phyloP scores from a whole-genome alignment of 2,888 invertebrate species.

The Neocrepidodera transversa region DNA sequence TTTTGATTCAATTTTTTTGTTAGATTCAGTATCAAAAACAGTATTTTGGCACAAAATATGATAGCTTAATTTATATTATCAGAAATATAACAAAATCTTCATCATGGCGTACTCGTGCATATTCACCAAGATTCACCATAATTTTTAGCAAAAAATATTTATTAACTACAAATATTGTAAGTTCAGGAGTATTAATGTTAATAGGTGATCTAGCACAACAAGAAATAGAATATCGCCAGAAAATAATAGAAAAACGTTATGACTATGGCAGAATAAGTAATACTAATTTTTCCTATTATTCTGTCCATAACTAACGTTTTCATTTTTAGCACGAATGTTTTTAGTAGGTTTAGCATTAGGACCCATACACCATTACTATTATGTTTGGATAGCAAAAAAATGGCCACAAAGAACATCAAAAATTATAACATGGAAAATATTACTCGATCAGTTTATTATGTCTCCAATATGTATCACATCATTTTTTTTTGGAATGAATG shows the following conservation, averaged over 20 bases:
- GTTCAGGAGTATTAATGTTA: slow-evolving; percentile 79
- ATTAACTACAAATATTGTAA: slow-evolving; percentile 78
- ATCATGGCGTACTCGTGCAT: neutral
- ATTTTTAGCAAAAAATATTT: slow-evolving; percentile 70
- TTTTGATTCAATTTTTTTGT: too few species aligned
- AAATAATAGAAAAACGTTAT: slow-evolving; percentile 61
- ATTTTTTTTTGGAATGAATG: slow-evolving; percentile 83
- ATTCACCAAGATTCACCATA: neutral
- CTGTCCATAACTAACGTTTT: neutral
- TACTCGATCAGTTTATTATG: slow-evolving; percentile 70
- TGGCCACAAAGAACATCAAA: slow-evolving; percentile 67
- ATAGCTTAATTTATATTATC: too few species aligned
- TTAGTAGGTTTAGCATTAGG: slow-evolving; percentile 80
- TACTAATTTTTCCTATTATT: neutral
- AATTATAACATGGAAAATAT: slow-evolving; percentile 74
- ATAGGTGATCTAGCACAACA: slow-evolving; percentile 80
- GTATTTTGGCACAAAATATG: too few species aligned
- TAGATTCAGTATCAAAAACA: too few species aligned
- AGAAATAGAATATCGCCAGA: slow-evolving; percentile 71
- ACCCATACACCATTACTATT: slow-evolving; percentile 86
- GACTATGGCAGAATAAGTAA: slow-evolving; percentile 69
- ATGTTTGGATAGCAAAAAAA: slow-evolving; percentile 74
- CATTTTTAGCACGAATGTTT: slow-evolving; percentile 75
- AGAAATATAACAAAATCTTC: neutral
- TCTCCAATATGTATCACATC: slow-evolving; percentile 80